phyloP scores from a whole-genome alignment of 2,888 invertebrate species.

The Hydriomena furcata region DNA sequence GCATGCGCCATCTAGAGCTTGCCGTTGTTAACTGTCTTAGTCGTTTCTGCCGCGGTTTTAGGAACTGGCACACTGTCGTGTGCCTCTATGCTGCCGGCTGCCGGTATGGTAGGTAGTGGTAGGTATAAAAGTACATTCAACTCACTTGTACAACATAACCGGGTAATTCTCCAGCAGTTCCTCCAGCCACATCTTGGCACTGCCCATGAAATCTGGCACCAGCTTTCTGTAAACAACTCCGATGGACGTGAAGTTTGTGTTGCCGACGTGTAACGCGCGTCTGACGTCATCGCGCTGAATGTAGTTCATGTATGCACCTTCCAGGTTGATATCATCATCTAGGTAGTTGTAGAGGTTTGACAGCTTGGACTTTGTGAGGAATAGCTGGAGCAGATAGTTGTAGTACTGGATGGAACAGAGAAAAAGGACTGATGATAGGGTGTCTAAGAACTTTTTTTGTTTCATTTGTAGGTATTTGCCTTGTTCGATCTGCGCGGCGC shows the following conservation, averaged over 20 bases:
- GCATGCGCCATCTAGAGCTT: too few relatives aligned
- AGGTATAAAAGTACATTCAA: too few relatives aligned
- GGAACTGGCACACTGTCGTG: too few relatives aligned
- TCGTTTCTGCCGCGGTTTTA: too few relatives aligned
- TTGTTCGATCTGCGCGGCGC: too few relatives aligned
- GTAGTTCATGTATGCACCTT: constrained; percentile 69
- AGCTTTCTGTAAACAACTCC: constrained; percentile 78
- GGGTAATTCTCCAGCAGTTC: constrained; percentile 79
- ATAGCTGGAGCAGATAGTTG: constrained; percentile 73
- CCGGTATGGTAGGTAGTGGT: too few relatives aligned
- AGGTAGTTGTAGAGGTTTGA: constrained; percentile 79
- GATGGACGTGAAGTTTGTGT: constrained; percentile 75
- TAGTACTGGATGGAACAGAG: constrained; percentile 76
- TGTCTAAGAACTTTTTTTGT: too few relatives aligned
- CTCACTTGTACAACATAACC: constrained; percentile 85
- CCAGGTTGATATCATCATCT: constrained; percentile 63
- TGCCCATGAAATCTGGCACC: constrained; percentile 81
- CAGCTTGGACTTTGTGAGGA: constrained; percentile 68
- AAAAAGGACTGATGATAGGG: neutral
- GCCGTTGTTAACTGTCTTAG: too few relatives aligned
- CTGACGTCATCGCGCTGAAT: constrained; percentile 71
- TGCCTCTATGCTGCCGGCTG: too few relatives aligned
- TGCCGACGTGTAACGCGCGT: constrained; percentile 80
- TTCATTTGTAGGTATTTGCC: too few relatives aligned
- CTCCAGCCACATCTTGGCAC: constrained; percentile 82